A percentile compares a stretch with the other conserved stretches of the same genome.
These are phyloP conservation scores for Lerista edwardsae DNA, from an alignment of 2,797 vertebrate species.

Conservation along the genomic window DNA sequence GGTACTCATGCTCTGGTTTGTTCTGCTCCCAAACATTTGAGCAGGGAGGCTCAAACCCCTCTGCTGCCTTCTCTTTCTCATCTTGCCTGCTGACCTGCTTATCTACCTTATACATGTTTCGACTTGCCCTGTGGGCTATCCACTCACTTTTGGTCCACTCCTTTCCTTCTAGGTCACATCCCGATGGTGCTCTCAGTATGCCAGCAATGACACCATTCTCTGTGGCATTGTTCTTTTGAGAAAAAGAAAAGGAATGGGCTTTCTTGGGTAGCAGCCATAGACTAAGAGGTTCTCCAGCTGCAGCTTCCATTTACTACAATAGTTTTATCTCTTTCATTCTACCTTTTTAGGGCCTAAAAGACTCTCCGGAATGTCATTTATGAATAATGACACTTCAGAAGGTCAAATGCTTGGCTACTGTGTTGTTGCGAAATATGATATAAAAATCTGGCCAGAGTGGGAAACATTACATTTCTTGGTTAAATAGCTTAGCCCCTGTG, in stretches of 20 bases:
- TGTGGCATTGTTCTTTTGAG: not conserved
- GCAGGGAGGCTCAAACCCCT: too few relatives aligned
- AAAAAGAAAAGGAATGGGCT: not conserved
- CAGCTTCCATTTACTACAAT: not conserved
- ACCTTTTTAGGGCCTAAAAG: not conserved
- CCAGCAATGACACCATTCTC: not conserved
- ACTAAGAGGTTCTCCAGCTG: not conserved
- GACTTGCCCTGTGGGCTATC: not conserved
- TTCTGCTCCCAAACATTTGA: too few relatives aligned
- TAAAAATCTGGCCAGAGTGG: conserved; percentile 24
- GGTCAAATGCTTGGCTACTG: not conserved
- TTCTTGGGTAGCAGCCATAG: fast-evolving
- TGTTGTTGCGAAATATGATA: conserved; percentile 8
- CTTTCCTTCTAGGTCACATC: not conserved
- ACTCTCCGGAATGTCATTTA: conserved; percentile 3
- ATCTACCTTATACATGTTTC: not conserved
- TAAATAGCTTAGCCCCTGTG: conserved; percentile 8
- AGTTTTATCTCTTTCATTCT: conserved; percentile 9
- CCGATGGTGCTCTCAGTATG: not conserved
- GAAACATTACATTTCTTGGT: conserved; percentile 17
- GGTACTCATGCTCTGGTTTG: too few relatives aligned
- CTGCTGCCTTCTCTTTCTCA: not conserved
- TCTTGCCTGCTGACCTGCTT: too few relatives aligned
- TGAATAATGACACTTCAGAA: not conserved
- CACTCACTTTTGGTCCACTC: not conserved